Evolutionary conservation across 2,888 invertebrate species (phyloP).

Genomic region (Priocnemis perturbator): DNA sequence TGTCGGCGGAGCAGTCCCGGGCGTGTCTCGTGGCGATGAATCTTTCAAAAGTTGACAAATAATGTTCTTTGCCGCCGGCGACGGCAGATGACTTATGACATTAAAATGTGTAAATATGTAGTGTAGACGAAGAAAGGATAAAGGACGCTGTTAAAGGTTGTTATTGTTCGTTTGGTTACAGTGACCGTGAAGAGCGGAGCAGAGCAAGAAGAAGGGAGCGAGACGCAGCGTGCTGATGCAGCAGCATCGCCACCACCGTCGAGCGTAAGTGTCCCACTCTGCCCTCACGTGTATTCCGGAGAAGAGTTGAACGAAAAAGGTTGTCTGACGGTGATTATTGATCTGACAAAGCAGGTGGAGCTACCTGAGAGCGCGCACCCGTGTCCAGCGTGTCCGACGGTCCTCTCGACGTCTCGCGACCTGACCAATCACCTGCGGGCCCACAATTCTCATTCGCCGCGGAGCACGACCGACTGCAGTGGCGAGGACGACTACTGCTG

Average conservation of each 20-base stretch:
- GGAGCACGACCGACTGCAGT: slow-evolving; percentile 66
- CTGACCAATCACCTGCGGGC: slow-evolving; percentile 65
- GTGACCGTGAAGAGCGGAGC: slow-evolving; percentile 62
- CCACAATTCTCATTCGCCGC: slow-evolving; percentile 69
- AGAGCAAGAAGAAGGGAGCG: slow-evolving; percentile 56
- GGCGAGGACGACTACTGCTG: slow-evolving; percentile 79
- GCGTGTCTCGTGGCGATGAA: too few relatives aligned
- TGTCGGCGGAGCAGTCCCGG: too few relatives aligned
- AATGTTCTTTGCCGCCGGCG: too few relatives aligned
- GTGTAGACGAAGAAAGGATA: too few relatives aligned
- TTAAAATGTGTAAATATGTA: too few relatives aligned
- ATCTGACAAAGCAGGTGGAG: slow-evolving; percentile 43
- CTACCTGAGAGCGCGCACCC: slow-evolving; percentile 56
- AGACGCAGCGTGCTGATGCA: slow-evolving; percentile 58
- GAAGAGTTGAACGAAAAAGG: too few relatives aligned
- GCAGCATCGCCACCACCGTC: slow-evolving; percentile 54
- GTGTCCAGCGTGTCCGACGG: slow-evolving; percentile 65
- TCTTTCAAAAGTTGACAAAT: too few relatives aligned
- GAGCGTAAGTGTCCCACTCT: slow-evolving; percentile 22
- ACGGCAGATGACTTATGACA: too few relatives aligned
- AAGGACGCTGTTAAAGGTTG: too few relatives aligned
- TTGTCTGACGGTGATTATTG: too few relatives aligned
- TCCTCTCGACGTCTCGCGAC: slow-evolving; percentile 6
- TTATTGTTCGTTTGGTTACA: slow-evolving; percentile 42
- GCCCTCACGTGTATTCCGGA: not conserved